These are phyloP conservation scores for Trichonephila clavipes DNA, from an alignment of 1,140 invertebrate species.

Conservation along the genomic window DNA sequence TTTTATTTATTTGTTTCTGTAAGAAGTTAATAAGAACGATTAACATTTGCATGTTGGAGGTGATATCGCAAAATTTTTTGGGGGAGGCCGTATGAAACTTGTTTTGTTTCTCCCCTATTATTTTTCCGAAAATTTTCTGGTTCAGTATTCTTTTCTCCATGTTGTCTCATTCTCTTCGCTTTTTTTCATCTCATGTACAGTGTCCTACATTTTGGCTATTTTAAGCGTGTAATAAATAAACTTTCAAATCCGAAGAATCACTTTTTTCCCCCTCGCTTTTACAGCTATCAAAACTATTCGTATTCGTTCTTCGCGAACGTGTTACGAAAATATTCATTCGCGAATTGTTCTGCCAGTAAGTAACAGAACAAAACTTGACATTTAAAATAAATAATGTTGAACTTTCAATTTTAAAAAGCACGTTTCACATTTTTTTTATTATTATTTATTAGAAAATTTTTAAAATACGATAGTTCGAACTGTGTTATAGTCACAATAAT, in stretches of 20 bases:
- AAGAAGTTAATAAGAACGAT: conserved; percentile 61
- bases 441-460: too few species aligned
- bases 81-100: background rate
- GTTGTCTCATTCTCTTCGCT: background rate
- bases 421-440: too few species aligned
- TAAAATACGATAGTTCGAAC: too few species aligned
- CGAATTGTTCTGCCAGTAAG: background rate
- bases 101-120: background rate
- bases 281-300: background rate
- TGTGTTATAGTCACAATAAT: too few species aligned
- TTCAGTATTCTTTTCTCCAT: conserved; percentile 10
- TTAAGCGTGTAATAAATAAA: conserved; percentile 62
- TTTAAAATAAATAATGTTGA: too few species aligned
- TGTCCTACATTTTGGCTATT: conserved; percentile 63
- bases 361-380: too few species aligned
- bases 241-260: conserved; percentile 36
- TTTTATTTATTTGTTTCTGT: background rate
- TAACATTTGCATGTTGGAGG: conserved; percentile 54
- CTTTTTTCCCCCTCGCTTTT: background rate
- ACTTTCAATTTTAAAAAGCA: too few species aligned
- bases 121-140: conserved; percentile 33
- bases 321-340: background rate
- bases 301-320: background rate
- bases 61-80: conserved; percentile 29
- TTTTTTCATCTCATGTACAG: conserved; percentile 35